These are phyloP conservation scores for Brachionus asplanchnoidis DNA, from an alignment of 1,140 invertebrate species.

Conservation along the genomic window DNA sequence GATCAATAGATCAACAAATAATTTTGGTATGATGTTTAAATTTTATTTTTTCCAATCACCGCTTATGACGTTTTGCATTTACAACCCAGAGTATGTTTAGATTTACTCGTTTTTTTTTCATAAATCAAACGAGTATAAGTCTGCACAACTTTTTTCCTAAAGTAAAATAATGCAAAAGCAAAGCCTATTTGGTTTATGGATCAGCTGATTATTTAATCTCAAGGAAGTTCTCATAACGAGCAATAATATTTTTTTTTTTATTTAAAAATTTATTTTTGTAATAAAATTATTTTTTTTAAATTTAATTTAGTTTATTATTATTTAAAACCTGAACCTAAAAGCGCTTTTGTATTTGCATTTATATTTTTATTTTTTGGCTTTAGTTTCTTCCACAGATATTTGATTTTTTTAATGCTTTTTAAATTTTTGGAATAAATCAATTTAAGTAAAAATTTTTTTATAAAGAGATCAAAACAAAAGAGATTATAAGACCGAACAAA, in stretches of 20 bases:
- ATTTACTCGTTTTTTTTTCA: neutral
- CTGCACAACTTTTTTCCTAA: neutral
- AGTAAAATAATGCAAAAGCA: neutral
- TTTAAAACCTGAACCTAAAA: neutral
- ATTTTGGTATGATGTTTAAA: neutral
- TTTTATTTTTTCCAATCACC: constrained; percentile 18
- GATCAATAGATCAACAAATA: constrained; percentile 27
- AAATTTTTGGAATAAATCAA: neutral
- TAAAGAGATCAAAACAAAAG: neutral
- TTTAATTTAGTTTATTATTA: neutral
- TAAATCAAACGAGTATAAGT: neutral
- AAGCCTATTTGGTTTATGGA: neutral
- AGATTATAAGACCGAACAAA: neutral
- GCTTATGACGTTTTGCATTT: neutral
- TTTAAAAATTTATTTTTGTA: neutral
- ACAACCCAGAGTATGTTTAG: neutral
- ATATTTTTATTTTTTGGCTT: neutral
- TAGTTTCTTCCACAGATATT: neutral
- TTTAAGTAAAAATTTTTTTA: neutral
- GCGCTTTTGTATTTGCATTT: neutral
- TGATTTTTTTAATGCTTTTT: neutral
- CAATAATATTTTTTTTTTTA: neutral
- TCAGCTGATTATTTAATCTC: neutral
- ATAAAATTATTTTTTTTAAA: neutral
- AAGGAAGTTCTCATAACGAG: neutral